Evolutionary conservation across 2,113 vertebrate species (phyloP), one percentile per base, ranked within the genome.

Genomic region (Pyxicephalus adspersus): DNA sequence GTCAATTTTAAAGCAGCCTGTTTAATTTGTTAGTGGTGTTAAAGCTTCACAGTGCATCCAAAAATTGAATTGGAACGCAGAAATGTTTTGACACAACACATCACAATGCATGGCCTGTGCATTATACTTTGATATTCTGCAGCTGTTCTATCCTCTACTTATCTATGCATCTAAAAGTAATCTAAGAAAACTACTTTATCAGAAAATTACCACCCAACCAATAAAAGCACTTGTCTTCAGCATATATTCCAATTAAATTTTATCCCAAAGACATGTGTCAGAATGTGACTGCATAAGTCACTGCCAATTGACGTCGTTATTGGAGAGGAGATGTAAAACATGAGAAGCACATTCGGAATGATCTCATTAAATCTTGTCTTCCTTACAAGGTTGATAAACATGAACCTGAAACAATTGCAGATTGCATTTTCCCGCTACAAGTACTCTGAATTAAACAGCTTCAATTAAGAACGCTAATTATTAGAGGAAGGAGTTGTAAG

Each of bases 391-490:
- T 45, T 64, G 15, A 64, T n/a, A 77, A 52, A 65, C 60, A 29
- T 54, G 61, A 55, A 54, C 34, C 34, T 64, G 18, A 63, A 77
- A 50, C 26, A 31, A 57, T 55, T 28, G 64, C 23, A 61, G 23
- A 31, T 50, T n/a, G 8, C 23, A 0, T 31, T 51, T 13, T 55
- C 28, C 18, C 23, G 61, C 50, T 25, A 16, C 22, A 18, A 20
- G 17, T 54, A 29, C 13, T 52, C 18, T 20, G 7, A 64, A 64
- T 64, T 28, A 77, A 54, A 38, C 16, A 6, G 19, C 7, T 26
- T 23, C 61, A 64, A 77, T 77, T 65, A 76, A 38, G 45, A 45
- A 26, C 28, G 11, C 19, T 77, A 65, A 77, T 77, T 65, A 77
- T 77, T 23, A 64, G 38, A 16, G 26, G 28, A 29, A 61, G 58